Percentiles rank a stretch among this genome's conserved stretches.
These are phyloP conservation scores for Pseudocheirus occidentalis DNA, from an alignment of 2,797 vertebrate species.

Conservation along the genomic window DNA sequence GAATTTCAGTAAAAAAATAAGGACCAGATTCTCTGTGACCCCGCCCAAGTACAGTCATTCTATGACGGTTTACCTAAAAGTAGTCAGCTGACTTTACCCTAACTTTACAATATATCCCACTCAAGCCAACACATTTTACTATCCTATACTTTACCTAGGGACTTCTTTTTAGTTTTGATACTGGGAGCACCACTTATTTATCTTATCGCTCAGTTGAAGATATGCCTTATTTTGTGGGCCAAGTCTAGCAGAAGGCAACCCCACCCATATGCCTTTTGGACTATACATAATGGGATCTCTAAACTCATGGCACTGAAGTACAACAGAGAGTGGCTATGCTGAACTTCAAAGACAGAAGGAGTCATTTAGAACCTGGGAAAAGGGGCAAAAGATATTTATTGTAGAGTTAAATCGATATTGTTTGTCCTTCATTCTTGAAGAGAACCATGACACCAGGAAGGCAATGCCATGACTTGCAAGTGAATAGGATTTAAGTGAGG, in stretches of 20 bases:
- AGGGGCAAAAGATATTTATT: not conserved
- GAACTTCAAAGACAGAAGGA: not conserved
- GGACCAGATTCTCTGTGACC: not conserved
- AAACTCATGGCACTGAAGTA: not conserved
- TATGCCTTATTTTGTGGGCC: not conserved
- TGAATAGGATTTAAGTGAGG: no score
- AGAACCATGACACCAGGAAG: no score
- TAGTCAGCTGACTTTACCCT: not conserved
- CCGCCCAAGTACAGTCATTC: not conserved
- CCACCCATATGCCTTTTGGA: not conserved
- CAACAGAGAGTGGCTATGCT: not conserved
- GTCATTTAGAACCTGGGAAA: not conserved
- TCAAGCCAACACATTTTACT: not conserved
- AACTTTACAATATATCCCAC: not conserved
- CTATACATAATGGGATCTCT: not conserved
- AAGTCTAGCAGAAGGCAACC: not conserved
- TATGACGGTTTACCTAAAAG: not conserved
- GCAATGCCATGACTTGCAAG: no score
- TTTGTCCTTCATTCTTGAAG: no score
- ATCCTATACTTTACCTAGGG: no score
- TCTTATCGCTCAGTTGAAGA: not conserved
- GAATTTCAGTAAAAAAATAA: not conserved
- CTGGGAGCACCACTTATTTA: not conserved
- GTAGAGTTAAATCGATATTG: not conserved
- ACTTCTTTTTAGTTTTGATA: not conserved